Conservation (phyloP, 2,113 vertebrate species). For the Vulpes vulpes region DNA sequence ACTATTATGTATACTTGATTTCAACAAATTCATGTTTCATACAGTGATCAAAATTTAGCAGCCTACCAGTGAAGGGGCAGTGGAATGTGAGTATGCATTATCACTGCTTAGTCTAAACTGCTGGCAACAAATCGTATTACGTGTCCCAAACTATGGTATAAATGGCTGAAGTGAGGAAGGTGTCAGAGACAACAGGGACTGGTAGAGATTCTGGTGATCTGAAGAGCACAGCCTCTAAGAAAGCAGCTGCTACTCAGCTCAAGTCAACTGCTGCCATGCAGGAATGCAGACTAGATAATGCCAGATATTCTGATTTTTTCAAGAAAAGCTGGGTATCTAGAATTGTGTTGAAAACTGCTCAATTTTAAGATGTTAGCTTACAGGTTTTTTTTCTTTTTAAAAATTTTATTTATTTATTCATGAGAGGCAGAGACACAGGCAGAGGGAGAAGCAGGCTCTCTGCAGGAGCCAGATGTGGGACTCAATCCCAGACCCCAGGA, state of each 20-base stretch:
- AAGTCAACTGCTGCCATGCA: not conserved
- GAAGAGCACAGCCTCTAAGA: not conserved
- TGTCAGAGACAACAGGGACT: not conserved
- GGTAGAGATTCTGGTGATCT: not conserved
- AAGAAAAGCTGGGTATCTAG: not conserved
- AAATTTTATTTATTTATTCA: no score
- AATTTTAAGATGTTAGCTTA: conserved; percentile 28
- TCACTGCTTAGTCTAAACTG: not conserved
- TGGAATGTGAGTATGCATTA: not conserved
- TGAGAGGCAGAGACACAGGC: no score
- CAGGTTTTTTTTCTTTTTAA: no score
- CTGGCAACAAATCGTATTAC: not conserved
- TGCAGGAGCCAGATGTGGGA: no score
- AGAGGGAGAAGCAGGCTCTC: no score
- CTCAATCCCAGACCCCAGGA: no score
- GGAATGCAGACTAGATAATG: not conserved
- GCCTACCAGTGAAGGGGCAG: not conserved
- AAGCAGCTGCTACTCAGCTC: not conserved
- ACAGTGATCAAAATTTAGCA: not conserved
- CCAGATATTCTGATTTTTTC: not conserved
- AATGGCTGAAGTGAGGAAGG: not conserved
- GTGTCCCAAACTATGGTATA: not conserved
- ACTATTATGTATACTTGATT: not conserved
- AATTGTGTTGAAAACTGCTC: not conserved
- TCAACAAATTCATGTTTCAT: not conserved